Evolutionary conservation across 2,797 vertebrate genomes (phyloP), one percentile per base, ranked within the genome.

Genomic region (Brachyrhaphis roseni): DNA sequence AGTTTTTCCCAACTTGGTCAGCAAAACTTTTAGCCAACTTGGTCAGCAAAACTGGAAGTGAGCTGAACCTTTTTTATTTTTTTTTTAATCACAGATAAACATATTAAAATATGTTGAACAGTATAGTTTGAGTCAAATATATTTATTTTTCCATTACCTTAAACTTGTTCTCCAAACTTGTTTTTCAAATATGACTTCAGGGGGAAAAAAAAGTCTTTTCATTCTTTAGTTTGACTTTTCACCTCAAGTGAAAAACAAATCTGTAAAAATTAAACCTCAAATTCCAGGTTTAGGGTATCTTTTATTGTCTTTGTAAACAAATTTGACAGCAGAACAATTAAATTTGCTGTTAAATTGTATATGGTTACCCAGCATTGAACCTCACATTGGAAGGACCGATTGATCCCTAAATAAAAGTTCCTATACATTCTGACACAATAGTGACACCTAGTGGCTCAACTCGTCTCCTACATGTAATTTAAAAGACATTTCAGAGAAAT

Each of bases 161-260:
- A 18, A 16, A 18, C 31, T 36, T 18, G 3, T 15, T 11, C 26
- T 46, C 13, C 43, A 18, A 28, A 72, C 43, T 36, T 12, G 20
- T 71, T 71, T 43, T 71, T 41, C 11, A 11, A 43, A 23, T 70
- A n/a, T 13, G 41, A 43, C 36, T 39, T 70, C 12, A 71, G 68
- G 4, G 1, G 12, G 13, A 28, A 46, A 28, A 71, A 46, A 31
- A 18, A 18, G 11, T 31, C 10, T 12, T 1, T 11, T 34, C 8
- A 8, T 72, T 46, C 8, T 73, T 34, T 73, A 34, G 46, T 73
- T 73, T 73, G 71, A 73, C 46, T 47, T 31, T 73, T 41, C 20
- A 23, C 62, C 62, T 66, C 8, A 20, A 39, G 34, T 36, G 62
- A 66, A 66, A 18, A 64, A 20, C 31, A 18, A 18, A 34, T 23